Evolutionary conservation across 2,888 invertebrate genomes (phyloP).

Genomic region (Melitaea athalia): DNA sequence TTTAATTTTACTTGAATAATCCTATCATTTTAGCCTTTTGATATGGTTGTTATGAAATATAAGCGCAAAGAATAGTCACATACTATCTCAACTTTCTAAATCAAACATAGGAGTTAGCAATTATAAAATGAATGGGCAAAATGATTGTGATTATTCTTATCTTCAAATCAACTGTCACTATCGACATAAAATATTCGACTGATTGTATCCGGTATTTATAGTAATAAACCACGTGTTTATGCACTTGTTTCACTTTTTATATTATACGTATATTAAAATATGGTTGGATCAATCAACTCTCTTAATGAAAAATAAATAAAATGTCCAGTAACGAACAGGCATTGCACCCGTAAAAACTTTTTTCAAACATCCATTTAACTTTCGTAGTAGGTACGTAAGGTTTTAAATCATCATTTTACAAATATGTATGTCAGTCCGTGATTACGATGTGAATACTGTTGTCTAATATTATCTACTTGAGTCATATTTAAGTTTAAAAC

Average conservation of each 20-base stretch:
- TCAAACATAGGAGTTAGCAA: slow-evolving; percentile 40
- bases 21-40: background rate
- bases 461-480: slow-evolving; percentile 13
- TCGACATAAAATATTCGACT: slow-evolving; percentile 12
- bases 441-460: background rate
- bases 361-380: background rate
- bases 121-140: slow-evolving; percentile 44
- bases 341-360: background rate
- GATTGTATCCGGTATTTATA: slow-evolving; percentile 37
- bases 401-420: slow-evolving; percentile 3
- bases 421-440: slow-evolving; percentile 3
- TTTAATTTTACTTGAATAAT: background rate
- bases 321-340: background rate
- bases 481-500: slow-evolving; percentile 10
- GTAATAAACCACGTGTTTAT: slow-evolving; percentile 21
- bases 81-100: slow-evolving; percentile 48
- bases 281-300: background rate
- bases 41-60: slow-evolving; percentile 6
- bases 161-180: slow-evolving; percentile 47
- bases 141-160: slow-evolving; percentile 50
- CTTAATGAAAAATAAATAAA: background rate
- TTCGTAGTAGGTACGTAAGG: background rate
- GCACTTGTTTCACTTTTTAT: slow-evolving; percentile 21
- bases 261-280: background rate
- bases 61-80: slow-evolving; percentile 22